phyloP scores from a whole-genome alignment of 2,113 vertebrate species.

The Podarcis muralis region DNA sequence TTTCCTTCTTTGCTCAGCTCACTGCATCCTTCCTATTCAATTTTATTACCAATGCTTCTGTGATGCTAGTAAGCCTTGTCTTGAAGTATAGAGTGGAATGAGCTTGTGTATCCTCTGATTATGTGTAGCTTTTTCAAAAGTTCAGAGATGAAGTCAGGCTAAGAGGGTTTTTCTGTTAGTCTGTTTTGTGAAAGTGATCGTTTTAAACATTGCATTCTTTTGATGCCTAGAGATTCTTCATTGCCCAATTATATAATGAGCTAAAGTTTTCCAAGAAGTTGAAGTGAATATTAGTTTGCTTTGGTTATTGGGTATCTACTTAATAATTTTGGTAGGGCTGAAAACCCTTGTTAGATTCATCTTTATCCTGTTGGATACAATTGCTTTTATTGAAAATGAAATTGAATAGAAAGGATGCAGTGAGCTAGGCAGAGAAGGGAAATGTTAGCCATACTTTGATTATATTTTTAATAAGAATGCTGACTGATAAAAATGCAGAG shows the following conservation, averaged over 20 bases:
- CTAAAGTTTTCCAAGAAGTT: background rate
- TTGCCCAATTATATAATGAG: background rate
- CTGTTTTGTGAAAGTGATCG: background rate
- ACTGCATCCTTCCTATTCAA: constrained; percentile 17
- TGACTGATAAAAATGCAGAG: too few relatives aligned
- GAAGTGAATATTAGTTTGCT: background rate
- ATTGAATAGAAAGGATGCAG: background rate
- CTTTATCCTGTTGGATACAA: background rate
- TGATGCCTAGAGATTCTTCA: background rate
- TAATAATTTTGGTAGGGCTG: background rate
- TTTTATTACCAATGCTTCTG: background rate
- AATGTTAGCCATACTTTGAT: background rate
- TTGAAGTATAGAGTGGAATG: background rate
- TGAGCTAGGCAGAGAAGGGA: background rate
- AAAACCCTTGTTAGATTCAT: background rate
- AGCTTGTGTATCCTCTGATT: background rate
- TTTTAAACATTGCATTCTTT: background rate
- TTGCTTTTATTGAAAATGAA: background rate
- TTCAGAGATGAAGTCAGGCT: background rate
- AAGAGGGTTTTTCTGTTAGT: background rate
- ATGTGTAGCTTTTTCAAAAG: background rate
- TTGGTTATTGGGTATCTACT: background rate
- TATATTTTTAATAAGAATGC: background rate
- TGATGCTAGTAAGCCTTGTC: constrained; percentile 19
- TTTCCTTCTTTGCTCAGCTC: background rate